Evolutionary conservation across 2,797 vertebrate genomes (phyloP), one percentile per base, ranked within the genome.

Genomic region (Rhyacichthys aspro): DNA sequence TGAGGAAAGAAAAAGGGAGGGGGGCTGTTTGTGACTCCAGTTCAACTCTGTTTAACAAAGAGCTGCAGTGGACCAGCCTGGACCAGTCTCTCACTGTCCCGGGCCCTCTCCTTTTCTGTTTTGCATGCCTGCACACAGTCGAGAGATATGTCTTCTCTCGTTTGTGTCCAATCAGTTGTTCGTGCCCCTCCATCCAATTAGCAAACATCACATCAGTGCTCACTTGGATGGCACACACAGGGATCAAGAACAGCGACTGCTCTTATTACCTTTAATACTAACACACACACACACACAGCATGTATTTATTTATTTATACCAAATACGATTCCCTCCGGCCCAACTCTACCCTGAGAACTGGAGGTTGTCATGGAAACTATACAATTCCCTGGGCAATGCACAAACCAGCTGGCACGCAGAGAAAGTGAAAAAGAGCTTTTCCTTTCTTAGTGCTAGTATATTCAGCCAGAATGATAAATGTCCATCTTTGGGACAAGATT

Each of bases 361-460:
- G 39, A 55, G 77, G 89, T 90, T 85, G 87, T 79, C 84, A 88
- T 89, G 87, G 90, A 89, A 90, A 90, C 86, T 73, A 67, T 45
- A 78, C 65, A 84, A 88, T 77, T 90, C 86, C 81, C 81, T 73
- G 63, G 79, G 80, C 76, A 69, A 86, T 75, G 82, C 72, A 71
- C 34, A 12, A 77, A 74, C 60, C 81, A 87, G 84, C 76, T 87
- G 83, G 81, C 82, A 86, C 37, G 42, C 54, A 63, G 53, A 49
- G 52, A 49, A 65, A 34, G 47, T 47, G 74, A 68, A 0, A 54
- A 17, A 32, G 33, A 68, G 55, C 18, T 53, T 53, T 61, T 43
- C 32, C n/a, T 65, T 44, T 48, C 41, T 43, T 8, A 16, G 23
- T 28, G 23, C 23, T 28, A 28, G 23, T 28, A 5, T 28, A 28